These are phyloP conservation scores for Galbula dea DNA, from an alignment of 2,113 vertebrate genomes.

Conservation along the genomic window DNA sequence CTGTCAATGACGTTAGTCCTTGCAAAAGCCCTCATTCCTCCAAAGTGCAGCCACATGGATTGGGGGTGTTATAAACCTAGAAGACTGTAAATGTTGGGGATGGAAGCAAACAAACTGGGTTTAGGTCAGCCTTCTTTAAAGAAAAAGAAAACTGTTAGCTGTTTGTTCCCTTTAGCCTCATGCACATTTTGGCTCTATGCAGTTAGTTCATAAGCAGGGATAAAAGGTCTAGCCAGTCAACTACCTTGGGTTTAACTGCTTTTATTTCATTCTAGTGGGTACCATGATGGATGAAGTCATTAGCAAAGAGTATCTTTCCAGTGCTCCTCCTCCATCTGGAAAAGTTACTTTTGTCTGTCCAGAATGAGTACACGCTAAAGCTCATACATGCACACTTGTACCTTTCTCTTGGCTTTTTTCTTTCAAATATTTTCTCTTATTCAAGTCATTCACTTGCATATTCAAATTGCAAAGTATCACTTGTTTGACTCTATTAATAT, in stretches of 20 bases:
- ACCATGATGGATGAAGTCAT: neutral
- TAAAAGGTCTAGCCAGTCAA: neutral
- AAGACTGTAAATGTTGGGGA: neutral
- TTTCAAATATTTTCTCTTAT: neutral
- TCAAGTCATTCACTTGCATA: neutral
- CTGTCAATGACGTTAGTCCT: conserved; percentile 52
- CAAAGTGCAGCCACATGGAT: neutral
- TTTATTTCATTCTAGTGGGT: neutral
- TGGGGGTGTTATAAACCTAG: neutral
- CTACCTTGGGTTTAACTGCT: neutral
- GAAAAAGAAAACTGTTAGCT: neutral
- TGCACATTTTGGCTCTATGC: neutral
- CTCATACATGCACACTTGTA: neutral
- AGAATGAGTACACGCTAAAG: neutral
- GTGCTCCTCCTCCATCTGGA: neutral
- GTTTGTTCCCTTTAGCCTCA: neutral
- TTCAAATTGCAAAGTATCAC: neutral
- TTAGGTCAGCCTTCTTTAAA: neutral
- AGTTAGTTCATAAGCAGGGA: neutral
- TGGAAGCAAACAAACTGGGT: neutral
- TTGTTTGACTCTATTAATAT: neutral
- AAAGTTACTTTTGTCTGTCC: neutral
- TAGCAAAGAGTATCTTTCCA: neutral
- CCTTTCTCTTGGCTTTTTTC: neutral
- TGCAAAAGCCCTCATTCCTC: conserved; percentile 39